phyloP scores from a whole-genome alignment of 1,140 invertebrate species.

The Drosophila serrata region DNA sequence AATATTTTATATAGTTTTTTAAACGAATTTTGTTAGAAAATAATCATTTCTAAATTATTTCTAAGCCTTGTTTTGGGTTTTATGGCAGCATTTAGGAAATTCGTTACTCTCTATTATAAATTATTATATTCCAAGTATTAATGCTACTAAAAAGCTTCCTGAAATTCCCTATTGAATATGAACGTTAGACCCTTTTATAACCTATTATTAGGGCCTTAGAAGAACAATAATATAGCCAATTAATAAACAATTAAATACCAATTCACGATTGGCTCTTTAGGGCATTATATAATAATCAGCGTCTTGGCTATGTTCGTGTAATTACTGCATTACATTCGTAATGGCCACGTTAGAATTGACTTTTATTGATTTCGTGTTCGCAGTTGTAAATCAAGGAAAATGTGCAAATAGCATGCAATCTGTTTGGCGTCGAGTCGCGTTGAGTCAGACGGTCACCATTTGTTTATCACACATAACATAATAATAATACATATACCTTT shows the following conservation, averaged over 20 bases:
- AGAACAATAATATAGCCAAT: slow-evolving; percentile 12
- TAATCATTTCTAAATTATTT: too few relatives aligned
- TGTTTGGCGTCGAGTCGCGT: slow-evolving; percentile 29
- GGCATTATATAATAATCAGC: slow-evolving; percentile 42
- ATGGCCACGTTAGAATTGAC: slow-evolving; percentile 56
- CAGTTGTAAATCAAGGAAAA: slow-evolving; percentile 74
- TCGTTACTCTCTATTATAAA: neutral
- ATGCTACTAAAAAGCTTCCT: neutral
- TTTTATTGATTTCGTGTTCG: slow-evolving; percentile 72
- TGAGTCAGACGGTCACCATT: slow-evolving; percentile 31
- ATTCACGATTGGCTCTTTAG: slow-evolving; percentile 32
- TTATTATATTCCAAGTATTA: neutral
- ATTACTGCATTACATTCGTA: slow-evolving; percentile 72
- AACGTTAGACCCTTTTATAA: slow-evolving; percentile 1
- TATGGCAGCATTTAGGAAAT: too few relatives aligned
- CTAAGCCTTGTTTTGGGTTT: too few relatives aligned
- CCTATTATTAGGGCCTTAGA: slow-evolving; percentile 2
- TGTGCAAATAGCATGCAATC: slow-evolving; percentile 66
- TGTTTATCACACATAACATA: slow-evolving; percentile 46
- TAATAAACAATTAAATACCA: slow-evolving; percentile 18
- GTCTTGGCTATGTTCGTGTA: slow-evolving; percentile 18
- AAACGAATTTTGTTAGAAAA: too few relatives aligned
- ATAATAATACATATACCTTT: slow-evolving; percentile 48
- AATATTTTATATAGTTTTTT: too few relatives aligned
- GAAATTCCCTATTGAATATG: neutral